Evolutionary conservation across 2,888 invertebrate species (phyloP).

Genomic region (Phasia obesa): DNA sequence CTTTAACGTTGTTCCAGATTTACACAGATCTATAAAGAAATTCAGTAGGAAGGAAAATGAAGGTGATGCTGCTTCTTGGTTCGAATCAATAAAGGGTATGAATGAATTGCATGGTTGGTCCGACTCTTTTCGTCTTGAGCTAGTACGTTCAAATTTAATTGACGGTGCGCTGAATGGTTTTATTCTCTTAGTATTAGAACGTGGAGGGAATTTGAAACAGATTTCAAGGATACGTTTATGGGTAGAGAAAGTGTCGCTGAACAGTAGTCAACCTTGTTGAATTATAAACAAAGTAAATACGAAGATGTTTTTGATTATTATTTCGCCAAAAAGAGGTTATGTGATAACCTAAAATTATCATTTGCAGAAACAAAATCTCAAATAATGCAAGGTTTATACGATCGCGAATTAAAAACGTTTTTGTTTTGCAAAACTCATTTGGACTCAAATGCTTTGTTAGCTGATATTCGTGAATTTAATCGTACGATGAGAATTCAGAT

Average conservation of each 20-base stretch:
- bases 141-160: slow-evolving; percentile 28
- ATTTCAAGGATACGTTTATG: slow-evolving; percentile 11
- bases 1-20: slow-evolving; percentile 22
- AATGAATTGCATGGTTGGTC: slow-evolving; percentile 20
- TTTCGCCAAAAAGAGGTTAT: slow-evolving; percentile 35
- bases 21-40: slow-evolving; percentile 12
- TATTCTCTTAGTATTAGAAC: neutral
- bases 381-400: slow-evolving; percentile 24
- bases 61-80: neutral
- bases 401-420: slow-evolving; percentile 19
- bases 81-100: neutral
- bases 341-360: slow-evolving; percentile 22
- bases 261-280: slow-evolving; percentile 27
- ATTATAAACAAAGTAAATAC: slow-evolving; percentile 33
- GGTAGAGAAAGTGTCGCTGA: slow-evolving; percentile 7
- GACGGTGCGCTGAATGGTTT: neutral
- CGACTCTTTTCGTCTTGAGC: slow-evolving; percentile 27
- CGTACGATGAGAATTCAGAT: neutral
- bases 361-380: slow-evolving; percentile 13
- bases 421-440: neutral
- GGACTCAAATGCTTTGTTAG: slow-evolving; percentile 6
- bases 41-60: neutral
- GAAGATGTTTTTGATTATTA: slow-evolving; percentile 46
- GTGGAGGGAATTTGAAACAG: slow-evolving; percentile 25
- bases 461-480: slow-evolving; percentile 9